Conservation (phyloP, 2,113 vertebrate species). For the Eulemur macaco region DNA sequence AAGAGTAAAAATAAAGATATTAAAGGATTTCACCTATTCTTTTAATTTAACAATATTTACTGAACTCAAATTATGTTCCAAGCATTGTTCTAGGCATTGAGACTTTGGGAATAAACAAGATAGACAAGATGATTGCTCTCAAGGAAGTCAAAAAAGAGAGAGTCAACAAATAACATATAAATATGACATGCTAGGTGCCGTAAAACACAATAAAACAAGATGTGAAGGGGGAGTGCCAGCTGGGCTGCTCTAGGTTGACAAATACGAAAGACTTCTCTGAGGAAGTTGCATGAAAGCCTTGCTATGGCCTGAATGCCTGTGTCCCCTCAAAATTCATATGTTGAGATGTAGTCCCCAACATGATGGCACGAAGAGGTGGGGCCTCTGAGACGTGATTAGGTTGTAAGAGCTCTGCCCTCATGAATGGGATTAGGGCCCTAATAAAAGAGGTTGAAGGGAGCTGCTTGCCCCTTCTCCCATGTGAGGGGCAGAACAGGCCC, state of each 20-base stretch:
- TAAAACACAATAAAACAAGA: not conserved
- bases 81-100: not conserved
- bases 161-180: not conserved
- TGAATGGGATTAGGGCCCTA: not conserved
- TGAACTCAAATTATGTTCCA: not conserved
- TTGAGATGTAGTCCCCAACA: not conserved
- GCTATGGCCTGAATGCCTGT: not conserved
- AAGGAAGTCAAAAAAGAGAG: not conserved
- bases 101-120: not conserved
- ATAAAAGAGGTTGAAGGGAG: not conserved
- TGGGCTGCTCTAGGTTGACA: not conserved
- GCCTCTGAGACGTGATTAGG: not conserved
- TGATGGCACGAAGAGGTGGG: not conserved
- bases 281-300: not conserved
- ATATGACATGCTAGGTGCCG: not conserved
- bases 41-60: constrained; percentile 1
- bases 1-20: not conserved
- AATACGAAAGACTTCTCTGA: not conserved
- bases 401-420: not conserved
- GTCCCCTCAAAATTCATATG: not conserved
- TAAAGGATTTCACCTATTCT: not conserved
- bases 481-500: not conserved
- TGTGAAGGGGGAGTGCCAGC: too few species aligned
- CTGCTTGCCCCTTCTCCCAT: not conserved
- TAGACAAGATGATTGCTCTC: not conserved